Evolutionary conservation across 2,888 invertebrate species (phyloP), one percentile per base, ranked within the genome.

Genomic region (Drosophila pseudotakahashii): DNA sequence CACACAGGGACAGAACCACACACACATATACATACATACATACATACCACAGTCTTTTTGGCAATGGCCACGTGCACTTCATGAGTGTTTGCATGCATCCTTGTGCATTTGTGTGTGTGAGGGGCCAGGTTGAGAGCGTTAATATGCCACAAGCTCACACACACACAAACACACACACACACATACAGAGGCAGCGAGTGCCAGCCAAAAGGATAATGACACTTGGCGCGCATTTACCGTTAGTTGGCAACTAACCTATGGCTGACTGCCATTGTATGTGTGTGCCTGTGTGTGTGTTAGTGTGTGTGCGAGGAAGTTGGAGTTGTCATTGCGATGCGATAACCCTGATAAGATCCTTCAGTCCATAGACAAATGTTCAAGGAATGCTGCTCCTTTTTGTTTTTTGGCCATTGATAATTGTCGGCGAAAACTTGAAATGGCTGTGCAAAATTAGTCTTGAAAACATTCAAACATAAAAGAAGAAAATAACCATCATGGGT

Each of bases 151-250:
- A 62, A 59, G 59, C 39, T 55, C 58, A 55, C 41, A 55, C 41
- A 19, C 19, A 19, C 19, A 19, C 19, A 19, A 2, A 2, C 19
- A 19, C 2, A 19, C 0, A 3, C 19, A 41, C 45, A 47, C 37
- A 58, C 26, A 57, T 19, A 62, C 26, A 60, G 19, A 16, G 32
- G n/a, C 30, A 16, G 6, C 32, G 62, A 85, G 77, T 59, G 63
- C 86, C 83, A 87, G 84, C 78, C 87, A 87, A 84, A 84, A 87
- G 81, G 88, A 77, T 87, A 81, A 84, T 87, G 88, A 81, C 85
- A 84, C 81, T 78, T 85, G 79, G 78, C 68, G 73, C 81, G 70
- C 64, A 81, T 87, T 81, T 78, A 79, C 76, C 76, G 81, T 63
- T 77, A 71, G 73, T 68, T 84, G 85, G 72, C 78, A 76, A 75